Percentiles rank a stretch among this genome's conserved stretches.
Conservation (phyloP, 2,113 vertebrate genomes). For the Morone chrysops region DNA sequence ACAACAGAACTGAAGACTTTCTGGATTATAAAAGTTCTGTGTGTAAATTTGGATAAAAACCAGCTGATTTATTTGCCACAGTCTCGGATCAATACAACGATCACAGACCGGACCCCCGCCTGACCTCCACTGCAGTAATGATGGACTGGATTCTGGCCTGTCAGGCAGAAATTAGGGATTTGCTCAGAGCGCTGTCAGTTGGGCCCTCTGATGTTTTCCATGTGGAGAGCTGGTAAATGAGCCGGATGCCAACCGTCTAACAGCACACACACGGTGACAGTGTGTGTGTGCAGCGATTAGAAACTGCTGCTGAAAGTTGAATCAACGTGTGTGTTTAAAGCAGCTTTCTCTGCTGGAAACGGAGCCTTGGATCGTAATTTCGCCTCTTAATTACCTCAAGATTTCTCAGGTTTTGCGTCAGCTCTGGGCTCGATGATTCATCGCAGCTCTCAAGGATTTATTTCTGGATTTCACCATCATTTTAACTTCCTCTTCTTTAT, state of each 20-base stretch:
- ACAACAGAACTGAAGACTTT: background rate
- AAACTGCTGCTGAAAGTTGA: slow-evolving; percentile 17
- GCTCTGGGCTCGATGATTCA: slow-evolving; percentile 7
- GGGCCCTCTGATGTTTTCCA: slow-evolving; percentile 45
- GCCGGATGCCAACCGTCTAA: slow-evolving; percentile 10
- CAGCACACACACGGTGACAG: background rate
- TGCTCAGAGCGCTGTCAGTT: slow-evolving; percentile 22
- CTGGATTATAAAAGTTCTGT: background rate
- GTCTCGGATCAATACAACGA: background rate
- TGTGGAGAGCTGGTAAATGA: slow-evolving; percentile 34
- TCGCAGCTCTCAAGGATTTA: background rate
- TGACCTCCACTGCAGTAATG: background rate
- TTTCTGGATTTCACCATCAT: background rate
- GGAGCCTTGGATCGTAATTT: slow-evolving; percentile 15
- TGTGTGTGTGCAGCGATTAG: slow-evolving; percentile 29
- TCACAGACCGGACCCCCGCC: background rate
- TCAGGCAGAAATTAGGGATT: slow-evolving; percentile 38
- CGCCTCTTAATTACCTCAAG: slow-evolving; percentile 32
- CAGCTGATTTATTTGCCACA: background rate
- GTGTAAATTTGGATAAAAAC: background rate
- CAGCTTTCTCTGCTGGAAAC: slow-evolving; percentile 15
- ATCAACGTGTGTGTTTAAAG: slow-evolving; percentile 21
- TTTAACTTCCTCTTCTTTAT: background rate
- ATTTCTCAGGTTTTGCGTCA: slow-evolving; percentile 17
- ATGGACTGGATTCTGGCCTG: background rate